These are phyloP conservation scores for Marisa cornuarietis DNA, from an alignment of 1,140 invertebrate genomes.

Conservation along the genomic window DNA sequence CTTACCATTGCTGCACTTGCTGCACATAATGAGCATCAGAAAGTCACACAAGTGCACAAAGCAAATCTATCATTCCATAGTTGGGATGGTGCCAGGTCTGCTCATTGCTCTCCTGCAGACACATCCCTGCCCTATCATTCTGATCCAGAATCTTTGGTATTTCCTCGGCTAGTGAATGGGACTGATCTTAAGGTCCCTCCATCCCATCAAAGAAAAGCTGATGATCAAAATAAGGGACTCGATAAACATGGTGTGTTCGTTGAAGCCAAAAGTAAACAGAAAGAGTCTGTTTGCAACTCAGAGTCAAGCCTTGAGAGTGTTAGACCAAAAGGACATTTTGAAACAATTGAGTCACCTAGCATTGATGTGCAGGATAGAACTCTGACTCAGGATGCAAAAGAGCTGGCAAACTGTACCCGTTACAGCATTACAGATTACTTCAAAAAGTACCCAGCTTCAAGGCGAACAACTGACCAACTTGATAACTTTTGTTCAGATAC, in stretches of 20 bases:
- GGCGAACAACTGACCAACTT: background rate
- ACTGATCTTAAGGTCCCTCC: background rate
- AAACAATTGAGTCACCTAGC: background rate
- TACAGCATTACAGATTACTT: slow-evolving; percentile 57
- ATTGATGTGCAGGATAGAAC: background rate
- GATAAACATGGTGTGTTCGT: background rate
- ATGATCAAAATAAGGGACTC: background rate
- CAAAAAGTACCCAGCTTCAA: slow-evolving; percentile 39
- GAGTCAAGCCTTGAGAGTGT: background rate
- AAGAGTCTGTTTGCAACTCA: background rate
- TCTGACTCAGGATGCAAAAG: background rate
- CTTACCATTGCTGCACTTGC: slow-evolving; percentile 33
- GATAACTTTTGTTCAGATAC: background rate
- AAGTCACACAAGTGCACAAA: background rate
- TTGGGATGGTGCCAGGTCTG: slow-evolving; percentile 9
- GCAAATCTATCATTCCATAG: background rate
- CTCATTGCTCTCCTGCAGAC: background rate
- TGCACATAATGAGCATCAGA: slow-evolving; percentile 27
- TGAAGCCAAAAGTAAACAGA: background rate
- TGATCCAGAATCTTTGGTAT: slow-evolving; percentile 1
- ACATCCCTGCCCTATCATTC: slow-evolving; percentile 5
- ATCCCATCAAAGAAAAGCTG: no score
- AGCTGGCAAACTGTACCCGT: slow-evolving; percentile 33
- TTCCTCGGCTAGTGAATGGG: background rate
- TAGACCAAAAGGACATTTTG: background rate